Percentiles rank a stretch among this genome's conserved stretches.
Conservation (phyloP, 2,888 invertebrate genomes). For the Acleris sparsana region DNA sequence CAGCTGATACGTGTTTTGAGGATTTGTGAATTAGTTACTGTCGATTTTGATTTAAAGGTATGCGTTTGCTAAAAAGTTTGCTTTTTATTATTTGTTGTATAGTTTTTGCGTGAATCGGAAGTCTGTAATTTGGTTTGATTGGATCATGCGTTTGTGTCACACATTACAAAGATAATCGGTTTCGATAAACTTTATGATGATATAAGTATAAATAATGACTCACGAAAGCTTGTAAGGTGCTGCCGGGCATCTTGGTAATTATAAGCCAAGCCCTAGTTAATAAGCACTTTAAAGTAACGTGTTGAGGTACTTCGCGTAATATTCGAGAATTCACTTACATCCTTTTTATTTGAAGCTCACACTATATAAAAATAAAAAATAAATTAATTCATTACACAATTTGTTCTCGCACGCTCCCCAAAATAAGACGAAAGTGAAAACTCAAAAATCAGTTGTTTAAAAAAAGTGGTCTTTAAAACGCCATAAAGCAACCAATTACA, state of each 20-base stretch:
- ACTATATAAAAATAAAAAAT: not conserved
- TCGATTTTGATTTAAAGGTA: slow-evolving; percentile 25
- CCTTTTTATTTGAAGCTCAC: too few relatives aligned
- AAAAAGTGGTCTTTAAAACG: slow-evolving; percentile 54
- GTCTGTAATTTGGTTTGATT: slow-evolving; percentile 9
- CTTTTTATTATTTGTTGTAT: not conserved
- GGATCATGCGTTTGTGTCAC: slow-evolving; percentile 22
- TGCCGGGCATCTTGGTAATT: slow-evolving; percentile 25
- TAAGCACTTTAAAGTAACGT: slow-evolving; percentile 23
- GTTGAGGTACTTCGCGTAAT: not conserved
- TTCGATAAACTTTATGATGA: slow-evolving; percentile 22
- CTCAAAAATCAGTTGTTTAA: slow-evolving; percentile 52
- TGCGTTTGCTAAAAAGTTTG: not conserved
- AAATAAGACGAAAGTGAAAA: slow-evolving; percentile 27
- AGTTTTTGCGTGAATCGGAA: not conserved
- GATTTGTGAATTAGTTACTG: slow-evolving; percentile 34
- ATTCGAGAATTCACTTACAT: not conserved
- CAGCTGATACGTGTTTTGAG: slow-evolving; percentile 33
- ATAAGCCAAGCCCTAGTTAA: slow-evolving; percentile 19
- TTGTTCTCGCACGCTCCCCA: not conserved
- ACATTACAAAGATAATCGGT: slow-evolving; percentile 17
- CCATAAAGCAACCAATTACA: slow-evolving; percentile 66
- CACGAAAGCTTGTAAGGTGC: slow-evolving; percentile 23
- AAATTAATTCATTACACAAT: not conserved
- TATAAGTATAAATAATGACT: slow-evolving; percentile 30